These are phyloP conservation scores for Alviniconcha marisindica DNA, from an alignment of 1,140 invertebrate genomes.

Conservation along the genomic window DNA sequence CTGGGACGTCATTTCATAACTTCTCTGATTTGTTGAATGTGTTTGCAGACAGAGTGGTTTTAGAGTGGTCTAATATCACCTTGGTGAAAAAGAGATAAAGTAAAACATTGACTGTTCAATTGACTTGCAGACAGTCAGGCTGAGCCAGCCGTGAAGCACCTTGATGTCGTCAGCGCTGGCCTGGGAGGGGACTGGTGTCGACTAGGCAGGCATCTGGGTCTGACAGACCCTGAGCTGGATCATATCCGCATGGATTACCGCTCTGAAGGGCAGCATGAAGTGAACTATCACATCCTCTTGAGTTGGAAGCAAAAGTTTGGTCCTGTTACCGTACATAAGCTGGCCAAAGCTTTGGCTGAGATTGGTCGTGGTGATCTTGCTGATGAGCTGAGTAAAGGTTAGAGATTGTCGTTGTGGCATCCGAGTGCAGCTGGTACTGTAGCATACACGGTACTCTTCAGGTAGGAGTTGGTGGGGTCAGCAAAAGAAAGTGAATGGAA, in stretches of 20 bases:
- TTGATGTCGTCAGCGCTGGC: conserved; percentile 10
- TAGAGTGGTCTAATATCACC: too few relatives aligned
- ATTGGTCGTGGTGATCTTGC: conserved; percentile 33
- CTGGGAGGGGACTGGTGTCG: not conserved
- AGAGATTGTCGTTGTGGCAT: not conserved
- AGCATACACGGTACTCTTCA: too few relatives aligned
- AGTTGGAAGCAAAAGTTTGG: not conserved
- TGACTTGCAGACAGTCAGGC: not conserved
- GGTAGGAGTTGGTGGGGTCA: too few relatives aligned
- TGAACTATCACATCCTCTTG: conserved; percentile 31
- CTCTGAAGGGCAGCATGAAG: conserved; percentile 23
- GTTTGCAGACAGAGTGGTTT: too few relatives aligned
- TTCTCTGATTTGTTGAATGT: too few relatives aligned
- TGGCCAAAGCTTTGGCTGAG: conserved; percentile 1
- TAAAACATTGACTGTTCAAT: not conserved
- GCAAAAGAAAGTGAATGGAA: too few relatives aligned
- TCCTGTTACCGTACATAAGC: not conserved
- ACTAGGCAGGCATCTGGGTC: not conserved
- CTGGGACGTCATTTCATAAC: too few relatives aligned
- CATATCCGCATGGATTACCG: conserved; percentile 15
- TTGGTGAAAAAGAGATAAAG: too few relatives aligned
- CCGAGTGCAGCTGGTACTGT: too few relatives aligned
- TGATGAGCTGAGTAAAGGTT: conserved; percentile 19
- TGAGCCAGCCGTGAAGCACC: not conserved
- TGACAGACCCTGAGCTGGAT: not conserved